Base-by-base conservation (phyloP, 2,888 invertebrate species). In the Galeopsomyia nigrocyanea region DNA sequence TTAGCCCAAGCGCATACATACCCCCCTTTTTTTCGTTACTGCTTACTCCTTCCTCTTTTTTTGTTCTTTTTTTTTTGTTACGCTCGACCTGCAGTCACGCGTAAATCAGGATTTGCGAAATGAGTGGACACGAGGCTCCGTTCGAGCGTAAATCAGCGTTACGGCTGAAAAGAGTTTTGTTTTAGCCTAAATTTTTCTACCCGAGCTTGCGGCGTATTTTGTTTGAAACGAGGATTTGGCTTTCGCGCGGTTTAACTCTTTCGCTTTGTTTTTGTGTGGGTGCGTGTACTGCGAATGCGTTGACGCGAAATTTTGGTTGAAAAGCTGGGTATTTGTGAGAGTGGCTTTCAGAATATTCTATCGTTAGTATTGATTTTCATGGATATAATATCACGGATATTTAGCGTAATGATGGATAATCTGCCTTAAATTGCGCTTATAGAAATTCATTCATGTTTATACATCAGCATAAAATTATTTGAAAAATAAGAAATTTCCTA, bases 101-200 rank as follows among this genome's bases (percentile, higher is more conserved):
- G 73, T 73, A 73, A 73, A 68, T 73, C 73, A 73, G 68, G 61
- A 73, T 73, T 73, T 73, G 65, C 65, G 60, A 73, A 73, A 73
- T 73, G 65, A 65, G 65, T 69, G 68, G 65, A 73, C 68, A 64
- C 62, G 67, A 46, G 50, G 68, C 70, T 77, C 56, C 62, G 70
- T 70, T 57, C 71, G 63, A 55, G 70, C 76, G 69, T 75, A 73
- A 74, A 75, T 69, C 62, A 66, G 72, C 51, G 67, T 69, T 62
- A 39, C 55, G 68, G 49, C 50, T 67, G 60, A 70, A 57, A 67
- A 22, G 26, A 66, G 62, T 39, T 56, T 55, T 55, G 26, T 26
- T 60, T 58, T 47, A 62, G 67, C 68, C 47, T 51, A 46, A 49
- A 46, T 62, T 68, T 73, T 26, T 67, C 51, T 26, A 19, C 47